phyloP scores from a whole-genome alignment of 2,113 vertebrate species.

The Vulpes ferrilata region DNA sequence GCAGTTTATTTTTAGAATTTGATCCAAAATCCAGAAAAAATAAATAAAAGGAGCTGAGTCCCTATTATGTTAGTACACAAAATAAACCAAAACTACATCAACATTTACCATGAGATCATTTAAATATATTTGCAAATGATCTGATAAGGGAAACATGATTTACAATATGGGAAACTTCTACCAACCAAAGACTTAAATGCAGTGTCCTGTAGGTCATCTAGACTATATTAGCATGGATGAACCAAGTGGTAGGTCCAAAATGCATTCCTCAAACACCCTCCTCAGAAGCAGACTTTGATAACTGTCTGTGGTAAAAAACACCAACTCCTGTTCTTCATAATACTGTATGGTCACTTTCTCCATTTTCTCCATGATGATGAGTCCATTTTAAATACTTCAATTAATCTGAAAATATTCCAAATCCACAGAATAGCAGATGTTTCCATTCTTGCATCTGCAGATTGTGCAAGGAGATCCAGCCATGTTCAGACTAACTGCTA shows the following conservation, averaged over 20 bases:
- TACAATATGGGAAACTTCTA: slow-evolving; percentile 87
- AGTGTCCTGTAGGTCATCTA: slow-evolving; percentile 83
- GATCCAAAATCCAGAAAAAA: slow-evolving; percentile 81
- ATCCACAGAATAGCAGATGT: slow-evolving; percentile 96
- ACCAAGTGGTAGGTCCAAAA: slow-evolving; percentile 81
- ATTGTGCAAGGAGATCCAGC: slow-evolving; percentile 93
- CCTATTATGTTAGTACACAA: slow-evolving; percentile 85
- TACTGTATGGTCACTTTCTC: slow-evolving; percentile 80
- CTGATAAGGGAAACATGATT: slow-evolving; percentile 84
- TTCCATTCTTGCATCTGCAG: slow-evolving; percentile 98
- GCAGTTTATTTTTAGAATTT: slow-evolving; percentile 85
- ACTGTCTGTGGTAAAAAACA: slow-evolving; percentile 83
- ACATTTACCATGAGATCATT: slow-evolving; percentile 85
- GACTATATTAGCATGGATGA: slow-evolving; percentile 84
- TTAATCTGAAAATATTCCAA: slow-evolving; percentile 97
- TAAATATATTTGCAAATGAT: slow-evolving; percentile 83
- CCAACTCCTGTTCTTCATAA: slow-evolving; percentile 75
- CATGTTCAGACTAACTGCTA: slow-evolving; percentile 94
- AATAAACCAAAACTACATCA: slow-evolving; percentile 86
- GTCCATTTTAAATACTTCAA: slow-evolving; percentile 84
- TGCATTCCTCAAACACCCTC: slow-evolving; percentile 88
- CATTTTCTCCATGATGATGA: slow-evolving; percentile 75
- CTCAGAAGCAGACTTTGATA: slow-evolving; percentile 88
- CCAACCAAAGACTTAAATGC: slow-evolving; percentile 85
- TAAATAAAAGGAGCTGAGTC: slow-evolving; percentile 82